Evolutionary conservation across 92 coral and sea anemone species (phyloP).

Genomic region (Epizoanthus rinbou): DNA sequence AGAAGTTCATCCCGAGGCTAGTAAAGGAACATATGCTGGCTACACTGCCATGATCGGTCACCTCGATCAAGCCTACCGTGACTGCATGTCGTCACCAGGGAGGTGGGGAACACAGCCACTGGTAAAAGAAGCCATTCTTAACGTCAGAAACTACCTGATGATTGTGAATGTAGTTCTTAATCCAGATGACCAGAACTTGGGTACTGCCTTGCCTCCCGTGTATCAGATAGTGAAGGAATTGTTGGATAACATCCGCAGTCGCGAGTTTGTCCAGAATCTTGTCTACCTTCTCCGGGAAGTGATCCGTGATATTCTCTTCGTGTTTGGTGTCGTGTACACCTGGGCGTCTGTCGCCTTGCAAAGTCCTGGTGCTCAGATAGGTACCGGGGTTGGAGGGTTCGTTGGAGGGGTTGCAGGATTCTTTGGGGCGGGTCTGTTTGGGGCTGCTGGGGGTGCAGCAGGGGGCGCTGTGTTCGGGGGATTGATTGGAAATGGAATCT

Average conservation of each 20-base stretch:
- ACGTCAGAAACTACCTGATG: slow-evolving; percentile 72
- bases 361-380: slow-evolving; percentile 60
- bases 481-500: slow-evolving; percentile 20
- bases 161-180: slow-evolving; percentile 77
- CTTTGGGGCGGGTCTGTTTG: neutral
- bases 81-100: slow-evolving; percentile 7
- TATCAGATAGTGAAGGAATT: slow-evolving; percentile 46
- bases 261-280: slow-evolving; percentile 28
- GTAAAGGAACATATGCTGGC: neutral
- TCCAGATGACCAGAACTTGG: slow-evolving; percentile 57
- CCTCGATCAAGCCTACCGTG: slow-evolving; percentile 20
- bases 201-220: slow-evolving; percentile 49
- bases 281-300: slow-evolving; percentile 55
- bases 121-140: slow-evolving; percentile 63
- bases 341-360: slow-evolving; percentile 66
- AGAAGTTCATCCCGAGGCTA: neutral
- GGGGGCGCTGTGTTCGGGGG: slow-evolving; percentile 9
- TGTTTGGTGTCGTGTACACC: slow-evolving; percentile 77
- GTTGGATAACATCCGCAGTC: slow-evolving; percentile 18
- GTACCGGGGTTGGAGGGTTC: slow-evolving; percentile 4
- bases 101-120: slow-evolving; percentile 2
- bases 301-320: slow-evolving; percentile 63
- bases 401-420: slow-evolving; percentile 4
- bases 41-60: slow-evolving; percentile 24
- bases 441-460: neutral